Evolutionary conservation across 2,113 vertebrate species (phyloP).

Genomic region (Ptilorrhoa leucosticta): DNA sequence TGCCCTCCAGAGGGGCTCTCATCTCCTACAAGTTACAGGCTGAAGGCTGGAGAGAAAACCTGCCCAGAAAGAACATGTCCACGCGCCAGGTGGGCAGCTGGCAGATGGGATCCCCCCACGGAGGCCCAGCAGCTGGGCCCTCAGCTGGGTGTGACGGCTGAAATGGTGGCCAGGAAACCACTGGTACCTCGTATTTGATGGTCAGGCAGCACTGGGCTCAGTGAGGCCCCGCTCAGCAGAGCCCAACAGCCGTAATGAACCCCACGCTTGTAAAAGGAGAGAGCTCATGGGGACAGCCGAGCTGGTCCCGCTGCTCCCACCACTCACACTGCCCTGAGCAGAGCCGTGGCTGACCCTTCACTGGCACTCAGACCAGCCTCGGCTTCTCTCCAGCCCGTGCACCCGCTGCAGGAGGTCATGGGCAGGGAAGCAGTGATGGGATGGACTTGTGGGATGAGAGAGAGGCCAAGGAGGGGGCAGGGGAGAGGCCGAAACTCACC

Average conservation of each 20-base stretch:
- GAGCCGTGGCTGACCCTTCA: not conserved
- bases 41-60: not conserved
- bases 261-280: rapidly evolving
- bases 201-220: not conserved
- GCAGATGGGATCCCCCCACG: rapidly evolving
- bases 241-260: rapidly evolving
- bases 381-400: not conserved
- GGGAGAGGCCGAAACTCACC: not conserved
- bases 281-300: rapidly evolving
- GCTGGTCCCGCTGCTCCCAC: not conserved
- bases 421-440: not conserved
- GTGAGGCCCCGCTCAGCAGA: rapidly evolving
- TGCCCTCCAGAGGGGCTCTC: not conserved
- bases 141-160: not conserved
- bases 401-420: rapidly evolving
- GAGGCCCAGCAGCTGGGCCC: not conserved
- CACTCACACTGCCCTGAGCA: not conserved
- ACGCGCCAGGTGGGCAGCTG: rapidly evolving
- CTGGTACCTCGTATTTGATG: rapidly evolving
- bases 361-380: not conserved
- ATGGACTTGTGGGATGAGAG: not conserved
- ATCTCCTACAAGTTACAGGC: not conserved
- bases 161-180: not conserved
- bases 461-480: too few species aligned
- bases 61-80: not conserved